These are phyloP conservation scores for Pantherophis guttatus DNA, from an alignment of 2,113 vertebrate genomes.

Conservation along the genomic window DNA sequence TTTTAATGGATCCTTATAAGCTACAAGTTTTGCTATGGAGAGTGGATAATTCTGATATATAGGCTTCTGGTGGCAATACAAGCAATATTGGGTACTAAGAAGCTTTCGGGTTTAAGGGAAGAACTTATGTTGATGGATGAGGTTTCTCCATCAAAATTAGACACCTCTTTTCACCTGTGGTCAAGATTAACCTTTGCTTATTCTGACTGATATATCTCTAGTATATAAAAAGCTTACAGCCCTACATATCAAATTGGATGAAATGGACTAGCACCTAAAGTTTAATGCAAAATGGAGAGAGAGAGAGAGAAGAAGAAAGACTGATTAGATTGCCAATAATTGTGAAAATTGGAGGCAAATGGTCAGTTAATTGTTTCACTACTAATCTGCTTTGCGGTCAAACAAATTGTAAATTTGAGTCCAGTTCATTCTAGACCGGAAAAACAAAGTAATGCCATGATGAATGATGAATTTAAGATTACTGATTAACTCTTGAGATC, in stretches of 20 bases:
- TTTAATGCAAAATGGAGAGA: neutral
- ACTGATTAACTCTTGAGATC: neutral
- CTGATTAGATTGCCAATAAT: neutral
- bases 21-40: neutral
- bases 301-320: neutral
- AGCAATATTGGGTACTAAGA: neutral
- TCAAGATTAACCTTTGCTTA: neutral
- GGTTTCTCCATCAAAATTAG: neutral
- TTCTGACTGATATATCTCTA: neutral
- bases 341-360: neutral
- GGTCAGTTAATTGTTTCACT: neutral
- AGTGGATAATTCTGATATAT: neutral
- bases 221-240: neutral
- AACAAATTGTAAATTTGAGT: neutral
- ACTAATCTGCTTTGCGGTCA: neutral
- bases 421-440: neutral
- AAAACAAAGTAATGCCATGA: neutral
- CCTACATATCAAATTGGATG: neutral
- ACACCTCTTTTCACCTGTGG: neutral
- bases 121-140: neutral
- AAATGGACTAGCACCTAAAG: neutral
- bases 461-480: neutral
- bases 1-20: neutral
- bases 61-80: neutral
- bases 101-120: neutral